A percentile compares a stretch with the other conserved stretches of the same genome.
Evolutionary conservation across 2,888 invertebrate species (phyloP).

Genomic region (Crioceris asparagi): DNA sequence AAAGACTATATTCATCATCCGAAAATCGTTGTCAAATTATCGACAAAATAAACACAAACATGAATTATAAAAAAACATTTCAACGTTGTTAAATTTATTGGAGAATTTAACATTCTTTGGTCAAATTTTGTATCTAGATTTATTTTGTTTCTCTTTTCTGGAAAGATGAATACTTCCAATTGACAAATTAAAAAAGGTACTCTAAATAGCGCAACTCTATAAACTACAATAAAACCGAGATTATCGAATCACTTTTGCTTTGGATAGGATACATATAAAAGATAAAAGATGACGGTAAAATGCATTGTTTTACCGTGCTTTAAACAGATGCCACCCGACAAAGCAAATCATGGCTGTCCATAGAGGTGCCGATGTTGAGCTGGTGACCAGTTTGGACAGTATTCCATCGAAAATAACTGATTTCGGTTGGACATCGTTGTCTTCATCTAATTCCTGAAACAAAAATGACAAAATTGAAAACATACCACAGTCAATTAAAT

Average conservation of each 20-base stretch:
- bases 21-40: too few relatives aligned
- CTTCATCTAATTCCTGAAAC: conserved; percentile 17
- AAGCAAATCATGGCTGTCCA: conserved; percentile 53
- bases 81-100: too few relatives aligned
- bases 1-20: too few relatives aligned
- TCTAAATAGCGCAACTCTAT: conserved; percentile 3
- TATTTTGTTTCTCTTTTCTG: too few relatives aligned
- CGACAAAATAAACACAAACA: too few relatives aligned
- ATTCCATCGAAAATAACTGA: conserved; percentile 34
- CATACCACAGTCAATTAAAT: too few relatives aligned
- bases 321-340: conserved; percentile 52
- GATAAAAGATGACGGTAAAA: conserved; percentile 12
- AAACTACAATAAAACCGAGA: too few relatives aligned
- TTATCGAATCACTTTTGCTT: conserved; percentile 37
- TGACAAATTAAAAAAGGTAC: conserved; percentile 1
- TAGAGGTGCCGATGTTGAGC: conserved; percentile 21
- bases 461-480: too few relatives aligned
- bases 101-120: too few relatives aligned
- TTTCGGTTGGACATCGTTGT: conserved; percentile 5
- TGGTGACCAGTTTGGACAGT: conserved; percentile 46
- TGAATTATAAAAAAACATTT: too few relatives aligned
- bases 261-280: conserved; percentile 29
- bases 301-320: conserved; percentile 37
- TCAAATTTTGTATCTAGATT: too few relatives aligned
- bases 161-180: too few relatives aligned